Conservation (phyloP, 1,140 invertebrate genomes). For the Camponotus floridanus region DNA sequence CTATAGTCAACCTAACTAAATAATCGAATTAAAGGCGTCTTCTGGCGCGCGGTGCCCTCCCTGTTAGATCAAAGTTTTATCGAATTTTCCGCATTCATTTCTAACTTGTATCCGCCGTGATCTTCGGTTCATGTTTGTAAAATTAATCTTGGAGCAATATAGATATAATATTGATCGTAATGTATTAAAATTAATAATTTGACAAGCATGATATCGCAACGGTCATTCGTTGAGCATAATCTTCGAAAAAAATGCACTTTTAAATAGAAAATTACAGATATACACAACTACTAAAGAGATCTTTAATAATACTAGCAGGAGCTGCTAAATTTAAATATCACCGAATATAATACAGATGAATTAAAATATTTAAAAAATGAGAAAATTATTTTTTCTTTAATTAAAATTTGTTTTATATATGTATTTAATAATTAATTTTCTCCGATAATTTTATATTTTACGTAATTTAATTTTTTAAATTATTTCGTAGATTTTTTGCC, state of each 20-base stretch:
- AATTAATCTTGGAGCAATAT: not conserved
- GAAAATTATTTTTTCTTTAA: not conserved
- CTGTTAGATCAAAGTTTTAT: slow-evolving; percentile 29
- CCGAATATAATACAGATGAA: not conserved
- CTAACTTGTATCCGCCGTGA: slow-evolving; percentile 30
- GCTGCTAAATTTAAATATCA: not conserved
- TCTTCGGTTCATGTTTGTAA: not conserved
- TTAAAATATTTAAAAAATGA: not conserved
- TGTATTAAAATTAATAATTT: not conserved
- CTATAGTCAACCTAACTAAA: slow-evolving; percentile 77
- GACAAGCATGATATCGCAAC: slow-evolving; percentile 20
- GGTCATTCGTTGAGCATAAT: not conserved
- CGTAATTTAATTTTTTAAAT: not conserved
- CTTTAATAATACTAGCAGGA: not conserved
- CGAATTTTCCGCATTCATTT: slow-evolving; percentile 30
- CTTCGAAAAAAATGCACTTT: not conserved
- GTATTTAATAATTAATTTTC: not conserved
- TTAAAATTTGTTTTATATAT: not conserved
- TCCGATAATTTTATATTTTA: not conserved
- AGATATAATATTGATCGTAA: too few species aligned
- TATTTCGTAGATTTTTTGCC: not conserved
- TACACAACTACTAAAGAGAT: not conserved
- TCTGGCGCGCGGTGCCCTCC: slow-evolving; percentile 9
- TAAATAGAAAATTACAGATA: slow-evolving; percentile 19
- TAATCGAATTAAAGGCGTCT: slow-evolving; percentile 77